phyloP scores from a whole-genome alignment of 2,113 vertebrate species.

The Diadophis punctatus region DNA sequence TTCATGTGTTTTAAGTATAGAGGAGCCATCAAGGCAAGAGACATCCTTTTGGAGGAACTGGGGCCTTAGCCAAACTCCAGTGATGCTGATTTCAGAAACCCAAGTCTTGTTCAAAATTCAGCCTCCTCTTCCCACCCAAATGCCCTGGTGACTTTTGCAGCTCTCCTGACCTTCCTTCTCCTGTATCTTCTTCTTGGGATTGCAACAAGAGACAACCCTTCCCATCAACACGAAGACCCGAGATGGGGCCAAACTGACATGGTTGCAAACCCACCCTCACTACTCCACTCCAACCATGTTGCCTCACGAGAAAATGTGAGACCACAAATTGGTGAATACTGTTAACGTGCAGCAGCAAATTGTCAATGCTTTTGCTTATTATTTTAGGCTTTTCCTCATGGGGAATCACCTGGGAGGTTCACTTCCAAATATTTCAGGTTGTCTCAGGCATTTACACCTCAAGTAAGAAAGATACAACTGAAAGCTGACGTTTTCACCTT shows the following conservation, averaged over 20 bases:
- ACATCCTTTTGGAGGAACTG: background rate
- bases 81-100: background rate
- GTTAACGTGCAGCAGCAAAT: background rate
- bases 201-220: background rate
- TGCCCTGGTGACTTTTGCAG: background rate
- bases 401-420: too few relatives aligned
- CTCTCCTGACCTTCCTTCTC: background rate
- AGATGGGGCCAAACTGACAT: background rate
- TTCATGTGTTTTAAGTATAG: background rate
- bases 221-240: background rate
- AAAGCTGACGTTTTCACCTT: background rate
- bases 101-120: background rate
- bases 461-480: background rate
- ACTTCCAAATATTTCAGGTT: background rate
- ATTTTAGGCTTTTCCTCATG: background rate
- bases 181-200: background rate
- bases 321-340: background rate
- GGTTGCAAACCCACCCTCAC: background rate
- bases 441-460: background rate
- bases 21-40: background rate
- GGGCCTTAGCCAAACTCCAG: background rate
- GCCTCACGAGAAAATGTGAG: background rate
- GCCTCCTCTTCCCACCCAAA: background rate
- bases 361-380: background rate
- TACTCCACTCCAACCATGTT: background rate